Conservation (phyloP, 2,113 vertebrate genomes). For the Fulmarus glacialis region DNA sequence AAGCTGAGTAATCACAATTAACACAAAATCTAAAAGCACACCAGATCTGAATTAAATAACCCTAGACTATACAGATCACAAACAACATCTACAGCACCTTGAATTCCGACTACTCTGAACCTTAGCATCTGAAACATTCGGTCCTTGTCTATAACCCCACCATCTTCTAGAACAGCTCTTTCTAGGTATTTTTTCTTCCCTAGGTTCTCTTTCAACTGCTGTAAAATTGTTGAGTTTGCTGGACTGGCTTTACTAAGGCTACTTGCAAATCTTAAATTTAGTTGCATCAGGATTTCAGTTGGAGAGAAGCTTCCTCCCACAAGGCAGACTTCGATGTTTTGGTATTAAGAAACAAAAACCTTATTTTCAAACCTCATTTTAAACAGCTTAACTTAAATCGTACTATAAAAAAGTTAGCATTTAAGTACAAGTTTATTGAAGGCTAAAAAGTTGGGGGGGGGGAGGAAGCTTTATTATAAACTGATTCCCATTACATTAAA, state of each 20-base stretch:
- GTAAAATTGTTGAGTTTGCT: background rate
- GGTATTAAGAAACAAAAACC: background rate
- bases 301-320: background rate
- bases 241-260: background rate
- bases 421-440: background rate
- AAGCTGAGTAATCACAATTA: slow-evolving; percentile 23
- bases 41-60: background rate
- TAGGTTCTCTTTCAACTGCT: background rate
- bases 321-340: background rate
- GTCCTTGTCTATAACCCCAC: background rate
- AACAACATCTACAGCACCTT: background rate
- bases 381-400: background rate
- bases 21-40: slow-evolving; percentile 3
- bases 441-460: background rate
- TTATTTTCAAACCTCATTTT: background rate
- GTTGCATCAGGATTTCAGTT: background rate
- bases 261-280: background rate
- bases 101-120: background rate
- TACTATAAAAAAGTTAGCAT: background rate
- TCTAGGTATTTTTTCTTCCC: background rate
- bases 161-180: background rate
- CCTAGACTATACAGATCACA: background rate
- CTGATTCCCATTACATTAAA: background rate
- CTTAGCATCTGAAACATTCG: background rate
- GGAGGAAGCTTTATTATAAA: background rate